A percentile compares a stretch with the other conserved stretches of the same genome.
phyloP scores from a whole-genome alignment of 2,113 vertebrate genomes.

The Haplochromis burtoni region DNA sequence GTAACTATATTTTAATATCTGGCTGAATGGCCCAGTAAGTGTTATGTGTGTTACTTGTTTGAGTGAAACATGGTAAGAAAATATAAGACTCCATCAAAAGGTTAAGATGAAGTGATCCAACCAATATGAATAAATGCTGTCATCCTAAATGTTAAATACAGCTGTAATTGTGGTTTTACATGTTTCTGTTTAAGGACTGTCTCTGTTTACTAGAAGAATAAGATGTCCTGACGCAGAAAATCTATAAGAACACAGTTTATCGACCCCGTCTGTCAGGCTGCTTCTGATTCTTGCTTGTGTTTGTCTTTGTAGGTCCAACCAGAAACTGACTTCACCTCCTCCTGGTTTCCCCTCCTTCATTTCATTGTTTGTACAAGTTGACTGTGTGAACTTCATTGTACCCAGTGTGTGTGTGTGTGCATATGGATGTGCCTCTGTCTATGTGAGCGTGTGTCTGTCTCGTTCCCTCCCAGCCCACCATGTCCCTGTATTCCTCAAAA shows the following conservation, averaged over 20 bases:
- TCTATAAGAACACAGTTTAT: not conserved
- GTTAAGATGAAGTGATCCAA: not conserved
- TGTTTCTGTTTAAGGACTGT: not conserved
- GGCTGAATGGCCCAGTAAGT: not conserved
- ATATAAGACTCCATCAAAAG: not conserved
- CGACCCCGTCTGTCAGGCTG: not conserved
- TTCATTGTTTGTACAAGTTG: not conserved
- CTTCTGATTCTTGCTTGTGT: not conserved
- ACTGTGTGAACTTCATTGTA: not conserved
- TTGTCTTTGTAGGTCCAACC: not conserved
- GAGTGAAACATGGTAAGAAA: not conserved
- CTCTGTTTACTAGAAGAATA: not conserved
- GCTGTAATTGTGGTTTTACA: not conserved
- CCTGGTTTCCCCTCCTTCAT: not conserved
- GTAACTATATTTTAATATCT: not conserved
- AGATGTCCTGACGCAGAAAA: not conserved
- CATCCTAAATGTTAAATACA: not conserved
- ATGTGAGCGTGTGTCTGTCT: not conserved
- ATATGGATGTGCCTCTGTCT: not conserved
- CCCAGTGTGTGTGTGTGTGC: not conserved
- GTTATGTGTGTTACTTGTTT: not conserved
- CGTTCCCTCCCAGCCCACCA: conserved; percentile 3
- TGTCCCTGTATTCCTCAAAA: conserved; percentile 8
- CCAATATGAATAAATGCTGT: not conserved
- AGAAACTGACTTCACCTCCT: not conserved